phyloP scores from a whole-genome alignment of 2,888 invertebrate species.

The Onchidella celtica region DNA sequence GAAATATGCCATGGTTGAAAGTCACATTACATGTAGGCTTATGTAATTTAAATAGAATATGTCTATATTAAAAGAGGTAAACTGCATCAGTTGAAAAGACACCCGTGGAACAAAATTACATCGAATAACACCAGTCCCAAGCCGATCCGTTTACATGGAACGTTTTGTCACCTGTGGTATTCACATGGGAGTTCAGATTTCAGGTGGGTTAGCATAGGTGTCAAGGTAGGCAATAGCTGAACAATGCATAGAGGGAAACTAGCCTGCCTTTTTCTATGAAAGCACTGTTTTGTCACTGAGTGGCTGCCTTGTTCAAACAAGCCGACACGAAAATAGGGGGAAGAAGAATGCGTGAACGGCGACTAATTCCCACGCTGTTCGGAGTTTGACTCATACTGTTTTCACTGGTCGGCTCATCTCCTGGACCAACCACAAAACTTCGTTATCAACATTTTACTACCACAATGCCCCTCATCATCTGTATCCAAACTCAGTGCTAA shows the following conservation, averaged over 20 bases:
- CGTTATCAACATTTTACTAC: too few relatives aligned
- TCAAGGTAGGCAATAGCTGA: not conserved
- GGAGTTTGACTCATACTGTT: not conserved
- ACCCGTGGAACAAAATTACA: too few relatives aligned
- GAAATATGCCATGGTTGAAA: too few relatives aligned
- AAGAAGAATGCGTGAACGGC: not conserved
- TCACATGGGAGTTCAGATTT: not conserved
- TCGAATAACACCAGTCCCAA: too few relatives aligned
- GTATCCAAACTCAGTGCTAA: too few relatives aligned
- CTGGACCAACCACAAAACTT: too few relatives aligned
- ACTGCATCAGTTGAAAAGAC: too few relatives aligned
- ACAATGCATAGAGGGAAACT: not conserved
- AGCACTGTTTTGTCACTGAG: not conserved
- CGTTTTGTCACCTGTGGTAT: not conserved
- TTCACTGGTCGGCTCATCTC: not conserved
- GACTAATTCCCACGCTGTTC: not conserved
- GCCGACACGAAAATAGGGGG: not conserved
- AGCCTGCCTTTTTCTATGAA: not conserved
- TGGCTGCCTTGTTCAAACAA: not conserved
- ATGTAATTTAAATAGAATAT: too few relatives aligned
- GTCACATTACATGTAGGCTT: too few relatives aligned
- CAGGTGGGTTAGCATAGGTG: not conserved
- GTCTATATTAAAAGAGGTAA: too few relatives aligned
- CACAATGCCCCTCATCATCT: too few relatives aligned
- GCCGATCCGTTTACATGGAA: too few relatives aligned